These are phyloP conservation scores for Synanthedon myopaeformis DNA, from an alignment of 2,888 invertebrate genomes.

Conservation along the genomic window DNA sequence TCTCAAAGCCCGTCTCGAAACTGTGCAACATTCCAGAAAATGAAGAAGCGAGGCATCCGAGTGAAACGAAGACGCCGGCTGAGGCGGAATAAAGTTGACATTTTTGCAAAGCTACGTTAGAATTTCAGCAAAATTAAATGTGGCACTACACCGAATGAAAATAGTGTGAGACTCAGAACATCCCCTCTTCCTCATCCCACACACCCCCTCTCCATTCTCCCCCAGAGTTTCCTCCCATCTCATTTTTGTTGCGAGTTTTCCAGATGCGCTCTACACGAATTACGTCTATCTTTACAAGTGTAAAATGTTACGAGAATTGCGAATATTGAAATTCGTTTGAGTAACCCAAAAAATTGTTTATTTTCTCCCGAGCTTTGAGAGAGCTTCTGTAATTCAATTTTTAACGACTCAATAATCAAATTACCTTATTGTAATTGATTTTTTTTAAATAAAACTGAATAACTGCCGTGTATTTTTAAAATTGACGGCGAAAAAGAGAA, in stretches of 20 bases:
- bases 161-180: constrained; percentile 41
- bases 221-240: constrained; percentile 14
- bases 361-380: no score
- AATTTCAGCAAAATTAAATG: constrained; percentile 71
- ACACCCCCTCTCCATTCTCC: constrained; percentile 3
- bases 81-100: constrained; percentile 69
- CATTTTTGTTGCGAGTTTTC: constrained; percentile 41
- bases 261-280: constrained; percentile 5
- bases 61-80: constrained; percentile 58
- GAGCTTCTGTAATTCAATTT: no score
- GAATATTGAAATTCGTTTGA: no score
- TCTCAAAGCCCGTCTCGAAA: constrained; percentile 65
- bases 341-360: no score
- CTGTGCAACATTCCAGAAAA: constrained; percentile 62
- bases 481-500: no score
- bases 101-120: constrained; percentile 69
- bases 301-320: no score
- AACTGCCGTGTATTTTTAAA: no score
- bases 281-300: background rate
- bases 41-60: constrained; percentile 61
- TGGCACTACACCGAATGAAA: constrained; percentile 67
- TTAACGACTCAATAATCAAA: no score
- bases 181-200: constrained; percentile 3
- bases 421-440: no score
- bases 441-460: no score